Conservation (phyloP, 2,888 invertebrate genomes). For the Adineta ricciae region DNA sequence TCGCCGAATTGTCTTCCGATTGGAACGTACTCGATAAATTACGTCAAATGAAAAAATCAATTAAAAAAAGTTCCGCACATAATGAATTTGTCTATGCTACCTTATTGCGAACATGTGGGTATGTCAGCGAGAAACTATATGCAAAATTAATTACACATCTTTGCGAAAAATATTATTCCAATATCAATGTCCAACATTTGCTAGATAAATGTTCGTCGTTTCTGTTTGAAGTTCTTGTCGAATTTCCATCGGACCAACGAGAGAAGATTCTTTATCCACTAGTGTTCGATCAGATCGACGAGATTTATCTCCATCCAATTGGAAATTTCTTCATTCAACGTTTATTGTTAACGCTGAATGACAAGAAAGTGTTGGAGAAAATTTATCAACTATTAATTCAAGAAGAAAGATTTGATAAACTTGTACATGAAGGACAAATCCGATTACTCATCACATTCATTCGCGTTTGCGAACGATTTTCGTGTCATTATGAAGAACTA, state of each 20-base stretch:
- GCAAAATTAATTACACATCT: neutral
- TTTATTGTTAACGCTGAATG: neutral
- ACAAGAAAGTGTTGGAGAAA: neutral
- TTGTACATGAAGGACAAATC: neutral
- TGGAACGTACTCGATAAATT: neutral
- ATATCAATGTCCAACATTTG: neutral
- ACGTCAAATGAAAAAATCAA: neutral
- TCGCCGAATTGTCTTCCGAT: neutral
- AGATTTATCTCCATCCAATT: neutral
- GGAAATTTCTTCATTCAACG: neutral
- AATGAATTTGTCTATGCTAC: slow-evolving; percentile 1
- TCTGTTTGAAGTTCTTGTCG: neutral
- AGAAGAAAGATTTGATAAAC: neutral
- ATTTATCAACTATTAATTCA: neutral
- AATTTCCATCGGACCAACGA: neutral
- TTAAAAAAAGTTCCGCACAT: neutral
- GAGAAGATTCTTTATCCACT: neutral
- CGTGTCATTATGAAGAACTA: neutral
- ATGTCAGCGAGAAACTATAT: neutral
- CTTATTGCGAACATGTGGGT: neutral
- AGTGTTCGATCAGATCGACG: neutral
- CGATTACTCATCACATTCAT: neutral
- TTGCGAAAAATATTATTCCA: neutral
- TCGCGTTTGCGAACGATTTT: neutral
- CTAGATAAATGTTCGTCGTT: slow-evolving; percentile 7